Conservation (phyloP, 2,888 invertebrate genomes). For the Leptinotarsa haldemani region DNA sequence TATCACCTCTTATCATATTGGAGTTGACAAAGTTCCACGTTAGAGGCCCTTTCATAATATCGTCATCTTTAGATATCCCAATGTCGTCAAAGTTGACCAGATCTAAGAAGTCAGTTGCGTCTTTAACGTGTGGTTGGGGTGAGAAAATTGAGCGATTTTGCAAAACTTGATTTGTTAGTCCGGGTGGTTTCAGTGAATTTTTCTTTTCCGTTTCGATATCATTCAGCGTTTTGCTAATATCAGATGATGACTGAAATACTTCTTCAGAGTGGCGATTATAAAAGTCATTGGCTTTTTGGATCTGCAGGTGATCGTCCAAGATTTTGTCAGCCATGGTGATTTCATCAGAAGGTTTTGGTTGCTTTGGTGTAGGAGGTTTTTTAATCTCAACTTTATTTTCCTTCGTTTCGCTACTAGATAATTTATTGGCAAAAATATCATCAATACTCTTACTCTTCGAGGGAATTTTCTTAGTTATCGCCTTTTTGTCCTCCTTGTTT, state of each 20-base stretch:
- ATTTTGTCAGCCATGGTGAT: conserved; percentile 56
- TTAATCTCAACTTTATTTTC: conserved; percentile 53
- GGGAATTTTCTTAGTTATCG: conserved; percentile 36
- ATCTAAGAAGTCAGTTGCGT: conserved; percentile 72
- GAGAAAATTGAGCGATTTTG: conserved; percentile 78
- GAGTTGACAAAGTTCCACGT: conserved; percentile 75
- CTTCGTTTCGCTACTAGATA: conserved; percentile 50
- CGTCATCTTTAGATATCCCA: conserved; percentile 71
- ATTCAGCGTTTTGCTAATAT: conserved; percentile 43
- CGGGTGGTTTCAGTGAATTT: conserved; percentile 48
- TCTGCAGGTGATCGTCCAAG: conserved; percentile 59
- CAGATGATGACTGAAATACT: conserved; percentile 40
- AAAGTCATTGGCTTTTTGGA: conserved; percentile 50
- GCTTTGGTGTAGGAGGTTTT: conserved; percentile 42
- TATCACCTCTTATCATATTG: conserved; percentile 79
- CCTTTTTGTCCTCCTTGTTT: conserved; percentile 44
- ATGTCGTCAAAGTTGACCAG: conserved; percentile 71
- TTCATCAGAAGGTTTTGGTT: conserved; percentile 51
- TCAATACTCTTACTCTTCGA: conserved; percentile 53
- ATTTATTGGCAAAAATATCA: conserved; percentile 53
- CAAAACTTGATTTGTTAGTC: conserved; percentile 54
- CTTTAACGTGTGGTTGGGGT: conserved; percentile 73
- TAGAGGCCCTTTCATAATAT: conserved; percentile 72
- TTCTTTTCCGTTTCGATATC: conserved; percentile 50
- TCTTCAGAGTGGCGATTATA: conserved; percentile 41